Percentiles rank a stretch among this genome's conserved stretches.
These are phyloP conservation scores for Theretra japonica DNA, from an alignment of 2,888 invertebrate species.

Conservation along the genomic window DNA sequence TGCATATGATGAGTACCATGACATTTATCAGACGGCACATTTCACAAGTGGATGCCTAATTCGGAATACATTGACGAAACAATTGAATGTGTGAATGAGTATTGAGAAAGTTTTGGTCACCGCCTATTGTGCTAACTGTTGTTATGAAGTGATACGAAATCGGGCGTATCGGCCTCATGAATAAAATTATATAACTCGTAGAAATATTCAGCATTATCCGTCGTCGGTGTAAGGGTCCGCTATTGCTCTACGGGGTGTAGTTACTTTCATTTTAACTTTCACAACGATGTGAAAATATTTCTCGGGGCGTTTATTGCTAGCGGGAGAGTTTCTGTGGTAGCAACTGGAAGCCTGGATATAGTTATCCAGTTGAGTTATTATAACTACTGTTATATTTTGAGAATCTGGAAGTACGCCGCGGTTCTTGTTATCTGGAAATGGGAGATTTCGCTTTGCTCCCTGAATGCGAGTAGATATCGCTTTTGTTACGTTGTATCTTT, in stretches of 20 bases:
- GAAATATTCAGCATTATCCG: slow-evolving; percentile 75
- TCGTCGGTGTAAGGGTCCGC: slow-evolving; percentile 62
- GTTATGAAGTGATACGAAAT: slow-evolving; percentile 63
- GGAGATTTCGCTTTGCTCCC: slow-evolving; percentile 26
- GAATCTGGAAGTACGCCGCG: slow-evolving; percentile 38
- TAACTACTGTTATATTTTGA: slow-evolving; percentile 44
- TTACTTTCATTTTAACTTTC: slow-evolving; percentile 83
- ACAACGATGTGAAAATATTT: slow-evolving; percentile 84
- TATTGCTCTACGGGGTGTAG: slow-evolving; percentile 78
- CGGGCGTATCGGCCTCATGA: slow-evolving; percentile 68
- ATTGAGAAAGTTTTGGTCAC: slow-evolving; percentile 41
- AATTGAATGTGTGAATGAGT: slow-evolving; percentile 28
- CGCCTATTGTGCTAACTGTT: slow-evolving; percentile 52
- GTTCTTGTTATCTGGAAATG: not conserved
- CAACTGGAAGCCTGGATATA: slow-evolving; percentile 48
- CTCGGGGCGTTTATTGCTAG: slow-evolving; percentile 77
- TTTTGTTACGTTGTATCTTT: not conserved
- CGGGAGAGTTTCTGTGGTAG: slow-evolving; percentile 69
- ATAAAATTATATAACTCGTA: slow-evolving; percentile 76
- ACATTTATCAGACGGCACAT: not conserved
- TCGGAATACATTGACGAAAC: not conserved
- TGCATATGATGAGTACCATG: not conserved
- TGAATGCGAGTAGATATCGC: not conserved
- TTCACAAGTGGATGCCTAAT: not conserved
- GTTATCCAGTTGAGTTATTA: slow-evolving; percentile 52